Evolutionary conservation across 2,888 invertebrate species (phyloP).

Genomic region (Tachina fera): DNA sequence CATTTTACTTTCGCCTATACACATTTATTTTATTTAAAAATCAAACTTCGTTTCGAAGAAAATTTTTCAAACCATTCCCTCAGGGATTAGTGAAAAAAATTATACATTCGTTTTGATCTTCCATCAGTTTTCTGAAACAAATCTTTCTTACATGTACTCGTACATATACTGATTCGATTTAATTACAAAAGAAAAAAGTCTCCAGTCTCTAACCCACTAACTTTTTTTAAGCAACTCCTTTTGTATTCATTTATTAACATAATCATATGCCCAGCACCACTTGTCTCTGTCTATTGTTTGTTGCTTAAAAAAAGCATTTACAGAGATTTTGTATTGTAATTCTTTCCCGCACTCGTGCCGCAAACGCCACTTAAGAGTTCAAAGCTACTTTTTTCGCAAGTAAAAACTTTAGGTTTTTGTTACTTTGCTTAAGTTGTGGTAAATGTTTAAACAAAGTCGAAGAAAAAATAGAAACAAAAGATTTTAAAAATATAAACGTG

Average conservation of each 20-base stretch:
- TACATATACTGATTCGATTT: background rate
- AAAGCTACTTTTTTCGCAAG: conserved; percentile 30
- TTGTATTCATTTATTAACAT: conserved; percentile 50
- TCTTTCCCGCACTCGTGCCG: conserved; percentile 23
- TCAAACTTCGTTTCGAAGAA: background rate
- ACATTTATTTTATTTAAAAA: no score
- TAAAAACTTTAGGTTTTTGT: conserved; percentile 12
- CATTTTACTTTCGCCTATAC: no score
- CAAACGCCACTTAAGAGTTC: conserved; percentile 56
- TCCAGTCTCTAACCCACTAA: background rate
- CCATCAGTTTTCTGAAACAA: background rate
- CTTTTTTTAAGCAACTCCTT: conserved; percentile 1
- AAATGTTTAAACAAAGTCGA: conserved; percentile 19
- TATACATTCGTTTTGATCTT: background rate
- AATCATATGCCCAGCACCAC: conserved; percentile 53
- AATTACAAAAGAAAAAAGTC: conserved; percentile 13
- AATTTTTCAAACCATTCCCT: background rate
- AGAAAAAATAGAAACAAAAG: background rate
- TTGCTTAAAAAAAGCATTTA: conserved; percentile 20
- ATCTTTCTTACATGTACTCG: background rate
- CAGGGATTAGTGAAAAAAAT: background rate
- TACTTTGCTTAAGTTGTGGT: conserved; percentile 25
- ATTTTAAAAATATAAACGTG: conserved; percentile 33
- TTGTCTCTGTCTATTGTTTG: conserved; percentile 51
- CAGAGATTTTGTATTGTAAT: conserved; percentile 47